Evolutionary conservation across 2,888 invertebrate species (phyloP).

Genomic region (Belgica antarctica): DNA sequence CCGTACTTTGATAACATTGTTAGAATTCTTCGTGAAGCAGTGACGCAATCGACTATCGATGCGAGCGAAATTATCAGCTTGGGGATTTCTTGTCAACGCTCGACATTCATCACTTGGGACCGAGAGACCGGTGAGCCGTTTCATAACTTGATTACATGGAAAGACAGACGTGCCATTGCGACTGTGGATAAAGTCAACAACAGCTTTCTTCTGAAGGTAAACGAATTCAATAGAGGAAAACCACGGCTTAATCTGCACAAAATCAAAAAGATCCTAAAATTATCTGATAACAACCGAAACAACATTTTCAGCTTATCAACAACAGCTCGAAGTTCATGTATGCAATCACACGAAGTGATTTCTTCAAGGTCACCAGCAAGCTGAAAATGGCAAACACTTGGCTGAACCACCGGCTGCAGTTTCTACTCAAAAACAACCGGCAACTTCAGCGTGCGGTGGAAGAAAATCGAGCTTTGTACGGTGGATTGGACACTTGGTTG

Average conservation of each 20-base stretch:
- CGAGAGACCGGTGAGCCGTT: slow-evolving; percentile 69
- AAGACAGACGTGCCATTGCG: slow-evolving; percentile 66
- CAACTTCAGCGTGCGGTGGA: slow-evolving; percentile 65
- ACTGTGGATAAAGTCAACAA: background rate
- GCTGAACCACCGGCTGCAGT: background rate
- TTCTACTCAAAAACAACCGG: slow-evolving; percentile 66
- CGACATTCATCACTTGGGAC: slow-evolving; percentile 84
- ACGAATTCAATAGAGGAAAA: background rate
- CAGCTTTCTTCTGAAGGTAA: background rate
- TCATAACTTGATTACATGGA: slow-evolving; percentile 88
- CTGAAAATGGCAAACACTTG: slow-evolving; percentile 13
- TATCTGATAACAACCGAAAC: slow-evolving; percentile 69
- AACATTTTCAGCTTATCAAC: slow-evolving; percentile 62
- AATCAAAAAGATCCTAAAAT: too few relatives aligned
- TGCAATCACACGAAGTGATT: background rate
- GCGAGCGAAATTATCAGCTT: background rate
- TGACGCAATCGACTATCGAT: background rate
- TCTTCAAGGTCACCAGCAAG: slow-evolving; percentile 1
- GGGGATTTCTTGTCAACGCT: slow-evolving; percentile 52
- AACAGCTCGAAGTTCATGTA: background rate
- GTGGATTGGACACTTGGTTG: slow-evolving; percentile 92
- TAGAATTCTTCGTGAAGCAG: slow-evolving; percentile 65
- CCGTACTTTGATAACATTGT: slow-evolving; percentile 71
- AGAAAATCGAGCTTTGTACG: slow-evolving; percentile 70
- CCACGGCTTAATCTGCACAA: too few relatives aligned